Conservation (phyloP, 2,888 invertebrate species). For the Oxycera nigricornis region DNA sequence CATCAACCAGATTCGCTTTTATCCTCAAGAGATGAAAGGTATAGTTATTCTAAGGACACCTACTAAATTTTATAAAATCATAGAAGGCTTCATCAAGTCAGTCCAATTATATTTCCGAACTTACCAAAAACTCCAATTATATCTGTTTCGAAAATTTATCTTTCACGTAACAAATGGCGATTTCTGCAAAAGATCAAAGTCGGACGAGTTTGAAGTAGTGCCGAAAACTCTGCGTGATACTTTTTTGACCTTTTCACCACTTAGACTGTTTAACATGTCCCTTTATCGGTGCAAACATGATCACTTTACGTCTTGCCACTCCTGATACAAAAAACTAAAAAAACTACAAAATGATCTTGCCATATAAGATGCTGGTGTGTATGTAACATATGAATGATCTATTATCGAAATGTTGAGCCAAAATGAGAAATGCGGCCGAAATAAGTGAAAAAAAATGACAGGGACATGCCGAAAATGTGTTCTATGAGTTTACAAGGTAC, state of each 20-base stretch:
- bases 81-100: too few relatives aligned
- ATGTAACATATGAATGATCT: conserved; percentile 25
- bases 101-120: background rate
- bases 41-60: too few relatives aligned
- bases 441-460: conserved; percentile 3
- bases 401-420: background rate
- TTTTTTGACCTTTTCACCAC: conserved; percentile 36
- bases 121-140: background rate
- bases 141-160: background rate
- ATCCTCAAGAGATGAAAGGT: too few relatives aligned
- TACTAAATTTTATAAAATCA: too few relatives aligned
- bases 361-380: background rate
- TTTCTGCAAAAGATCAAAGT: conserved; percentile 36
- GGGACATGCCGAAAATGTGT: conserved; percentile 22
- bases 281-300: conserved; percentile 30
- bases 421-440: background rate
- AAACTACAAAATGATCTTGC: conserved; percentile 15
- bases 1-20: too few relatives aligned
- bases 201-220: background rate
- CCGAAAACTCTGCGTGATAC: conserved; percentile 38
- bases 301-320: conserved; percentile 9
- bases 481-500: too few relatives aligned
- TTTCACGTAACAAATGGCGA: background rate
- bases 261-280: background rate
- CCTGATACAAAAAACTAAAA: conserved; percentile 9